These are phyloP conservation scores for Cistogaster globosa DNA, from an alignment of 2,888 invertebrate species.

Conservation along the genomic window DNA sequence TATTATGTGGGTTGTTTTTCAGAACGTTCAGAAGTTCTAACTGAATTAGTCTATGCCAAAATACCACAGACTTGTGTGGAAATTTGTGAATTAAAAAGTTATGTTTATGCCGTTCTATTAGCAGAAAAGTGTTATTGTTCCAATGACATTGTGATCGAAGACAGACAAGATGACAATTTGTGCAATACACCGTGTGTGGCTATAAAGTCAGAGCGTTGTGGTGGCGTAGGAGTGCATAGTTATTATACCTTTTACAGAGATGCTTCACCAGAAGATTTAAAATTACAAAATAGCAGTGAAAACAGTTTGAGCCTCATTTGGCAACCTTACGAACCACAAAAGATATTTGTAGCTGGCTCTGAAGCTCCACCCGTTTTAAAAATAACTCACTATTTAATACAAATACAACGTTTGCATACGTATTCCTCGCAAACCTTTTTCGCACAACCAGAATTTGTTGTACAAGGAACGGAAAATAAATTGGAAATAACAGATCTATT, in stretches of 20 bases:
- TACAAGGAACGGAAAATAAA: slow-evolving; percentile 85
- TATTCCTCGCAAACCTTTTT: slow-evolving; percentile 84
- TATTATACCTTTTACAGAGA: slow-evolving; percentile 84
- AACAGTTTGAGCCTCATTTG: slow-evolving; percentile 86
- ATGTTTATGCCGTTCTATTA: slow-evolving; percentile 79
- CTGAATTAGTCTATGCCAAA: slow-evolving; percentile 79
- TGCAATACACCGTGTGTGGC: slow-evolving; percentile 86
- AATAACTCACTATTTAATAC: slow-evolving; percentile 85
- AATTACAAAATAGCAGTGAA: slow-evolving; percentile 85
- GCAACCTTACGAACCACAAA: slow-evolving; percentile 85
- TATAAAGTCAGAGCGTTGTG: slow-evolving; percentile 87
- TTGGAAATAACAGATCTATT: slow-evolving; percentile 86
- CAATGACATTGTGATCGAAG: slow-evolving; percentile 75
- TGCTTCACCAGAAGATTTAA: slow-evolving; percentile 86
- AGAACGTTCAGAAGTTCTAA: slow-evolving; percentile 78
- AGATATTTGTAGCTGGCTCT: slow-evolving; percentile 74
- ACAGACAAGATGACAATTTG: slow-evolving; percentile 82
- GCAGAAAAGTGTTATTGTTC: slow-evolving; percentile 80
- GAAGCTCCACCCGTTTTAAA: slow-evolving; percentile 75
- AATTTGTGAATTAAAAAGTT: slow-evolving; percentile 79
- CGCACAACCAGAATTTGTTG: slow-evolving; percentile 85
- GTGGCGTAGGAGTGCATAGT: slow-evolving; percentile 87
- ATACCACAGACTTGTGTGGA: slow-evolving; percentile 80
- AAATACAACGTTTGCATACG: slow-evolving; percentile 85
- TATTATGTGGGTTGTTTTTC: slow-evolving; percentile 81